phyloP scores from a whole-genome alignment of 2,113 vertebrate genomes.

The Vulpes lagopus region DNA sequence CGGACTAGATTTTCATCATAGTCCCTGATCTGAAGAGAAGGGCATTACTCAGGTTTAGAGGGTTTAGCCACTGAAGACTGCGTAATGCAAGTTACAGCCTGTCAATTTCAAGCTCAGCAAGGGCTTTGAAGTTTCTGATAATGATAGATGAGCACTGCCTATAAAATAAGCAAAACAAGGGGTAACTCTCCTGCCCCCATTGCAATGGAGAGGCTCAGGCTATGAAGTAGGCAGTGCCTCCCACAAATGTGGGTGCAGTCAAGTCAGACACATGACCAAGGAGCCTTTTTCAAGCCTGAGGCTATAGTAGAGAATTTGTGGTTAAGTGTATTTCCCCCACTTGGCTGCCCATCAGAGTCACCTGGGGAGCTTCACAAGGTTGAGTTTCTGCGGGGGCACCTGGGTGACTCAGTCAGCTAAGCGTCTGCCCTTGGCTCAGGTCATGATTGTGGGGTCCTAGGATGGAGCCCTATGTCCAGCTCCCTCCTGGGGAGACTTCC shows the following conservation, averaged over 20 bases:
- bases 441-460: background rate
- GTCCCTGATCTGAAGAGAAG: background rate
- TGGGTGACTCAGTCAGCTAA: background rate
- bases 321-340: background rate
- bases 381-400: background rate
- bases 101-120: background rate
- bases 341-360: background rate
- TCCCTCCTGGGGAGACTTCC: background rate
- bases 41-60: background rate
- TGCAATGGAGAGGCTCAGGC: background rate
- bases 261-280: background rate
- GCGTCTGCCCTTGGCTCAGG: background rate
- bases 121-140: constrained; percentile 16
- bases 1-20: background rate
- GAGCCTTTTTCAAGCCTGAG: background rate
- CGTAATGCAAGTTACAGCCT: background rate
- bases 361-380: background rate
- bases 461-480: background rate
- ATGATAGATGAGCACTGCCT: background rate
- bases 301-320: background rate
- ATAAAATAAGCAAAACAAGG: background rate
- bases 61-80: background rate
- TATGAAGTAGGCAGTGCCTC: background rate
- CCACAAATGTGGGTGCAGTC: background rate
- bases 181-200: background rate